Evolutionary conservation across 2,113 vertebrate species (phyloP), one percentile per base, ranked within the genome.

Genomic region (Abramis brama): DNA sequence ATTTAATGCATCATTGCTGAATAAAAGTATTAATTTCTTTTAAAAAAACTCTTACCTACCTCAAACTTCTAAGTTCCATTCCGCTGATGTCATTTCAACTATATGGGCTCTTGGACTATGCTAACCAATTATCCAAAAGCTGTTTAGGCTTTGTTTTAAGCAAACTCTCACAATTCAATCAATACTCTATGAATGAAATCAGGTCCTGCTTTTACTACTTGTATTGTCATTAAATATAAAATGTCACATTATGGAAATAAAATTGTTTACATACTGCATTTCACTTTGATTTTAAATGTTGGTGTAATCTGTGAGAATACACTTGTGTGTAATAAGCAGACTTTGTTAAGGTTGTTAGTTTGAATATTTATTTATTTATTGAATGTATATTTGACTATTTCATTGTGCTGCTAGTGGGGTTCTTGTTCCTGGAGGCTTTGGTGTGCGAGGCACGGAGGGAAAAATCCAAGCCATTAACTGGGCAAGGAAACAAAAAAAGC

Each of bases 391-490:
- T 55, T n/a, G 70, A 50, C 6, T 30, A 1, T 10, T 19, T 66
- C 57, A 21, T 57, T 8, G 5, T 55, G 5, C 43, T 0, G 84
- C 25, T 91, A 99, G 97, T 0, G 98, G 97, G 52, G 91, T 99
- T 62, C 93, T 99, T 91, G 98, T 99, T 86, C 98, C 98, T 12
- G 98, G 98, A 84, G 98, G 98, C 55, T 99, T 99, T 86, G 98
- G 98, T 50, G 95, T 99, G 89, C 95, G 98, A 87, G 98, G 98
- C 79, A 99, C 97, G 2, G 98, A 99, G 92, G 98, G 98, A 78
- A 99, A 99, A 94, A 97, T 99, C 88, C 96, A 97, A 30, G 98
- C 98, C 25, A 98, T 99, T 89, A 94, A 93, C 89, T 99, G 98
- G 98, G 98, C 98, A 75, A 95, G 98, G 50, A 98, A 96, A 87